Evolutionary conservation across 30 jellyfish, hydroid and myxozoan genomes (phyloP), one percentile per base, ranked within the genome.

Genomic region (Nemopilema nomurai): DNA sequence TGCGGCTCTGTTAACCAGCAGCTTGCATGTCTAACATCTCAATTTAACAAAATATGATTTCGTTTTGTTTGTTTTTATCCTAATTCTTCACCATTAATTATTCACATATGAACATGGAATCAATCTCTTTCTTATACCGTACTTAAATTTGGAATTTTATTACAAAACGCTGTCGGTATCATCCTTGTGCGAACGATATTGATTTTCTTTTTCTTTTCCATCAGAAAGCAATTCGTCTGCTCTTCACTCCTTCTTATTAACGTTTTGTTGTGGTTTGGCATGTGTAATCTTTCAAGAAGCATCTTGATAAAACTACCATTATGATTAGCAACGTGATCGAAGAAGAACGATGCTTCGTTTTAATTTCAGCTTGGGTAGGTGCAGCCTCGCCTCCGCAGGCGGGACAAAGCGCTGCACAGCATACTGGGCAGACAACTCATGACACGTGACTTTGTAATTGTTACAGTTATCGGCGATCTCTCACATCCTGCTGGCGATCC

Each of bases 21-120:
- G 87, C 93, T 74, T 50, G 87, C 78, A 67, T 53, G 76, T 74
- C 77, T 71, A 79, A 84, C 13, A 31, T 63, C 68, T 16, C 49
- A 32, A 74, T 84, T 74, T 27, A 22, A 65, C 64, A 31, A 79
- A 77, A 77, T 51, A 33, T 77, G 62, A 49, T 52, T 77, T 51
- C 76, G 27, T 25, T 49, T 77, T 77, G 76, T 77, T 77, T 77
- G 74, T 77, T 77, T 77, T 77, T 27, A 18, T 51, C 62, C 63
- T 33, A 49, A 67, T 49, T 62, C 80, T 79, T 49, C 30, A 49
- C 66, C 21, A 79, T 79, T 29, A 79, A 79, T 79, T 22, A 79
- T 79, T 79, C 53, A 79, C 31, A 32, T 50, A 71, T 9, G 81
- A 31, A 7, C 81, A 33, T 26, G 32, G 81, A 1, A 16, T 71